Base-by-base conservation (phyloP, 2,888 invertebrate species). In the Chrysopilus asiliformis region DNA sequence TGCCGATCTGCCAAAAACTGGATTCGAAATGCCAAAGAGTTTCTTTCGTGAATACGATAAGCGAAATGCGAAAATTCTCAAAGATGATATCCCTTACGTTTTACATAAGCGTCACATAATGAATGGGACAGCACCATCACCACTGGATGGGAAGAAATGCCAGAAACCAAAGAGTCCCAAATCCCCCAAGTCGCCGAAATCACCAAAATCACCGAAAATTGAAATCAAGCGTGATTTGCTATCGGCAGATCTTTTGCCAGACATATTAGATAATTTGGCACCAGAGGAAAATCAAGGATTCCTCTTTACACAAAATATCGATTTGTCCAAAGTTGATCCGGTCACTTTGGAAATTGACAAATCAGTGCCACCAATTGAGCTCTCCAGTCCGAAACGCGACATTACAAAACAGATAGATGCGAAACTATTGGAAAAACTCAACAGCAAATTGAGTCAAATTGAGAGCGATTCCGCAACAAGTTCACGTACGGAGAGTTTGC, bases 21-120 rank as follows among this genome's bases (percentile, higher is more conserved):
- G 72, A 20, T 79, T 79, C 49, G 79, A 79, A 58, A 66, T 79
- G 36, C 77, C 79, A 3, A 79, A 79, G 53, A 77, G 76, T 49
- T 78, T 79, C 51, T 79, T 79, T 50, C 73, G 78, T 49, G 72
- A 78, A 42, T 74, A 72, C 39, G 74, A 75, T 40, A 66, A 70
- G 24, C 67, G 74, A 34, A 67, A 69, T 19, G 50, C 58, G 8
- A 61, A 61, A 41, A 47, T 53, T 0, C 40, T 62, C 0, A 64
- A 73, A 47, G 78, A 78, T 46, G 86, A 86, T 47, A 86, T 87
- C 53, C 82, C 86, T 0, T 87, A 87, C 51, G 81, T 82, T 5
- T 64, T 86, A 33, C 85, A 86, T 54, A 86, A 86, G 53, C 70
- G 85, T 4, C 85, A 86, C 53, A 72, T 85, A 2, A 81, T 85